Evolutionary conservation across 2,888 invertebrate species (phyloP), one percentile per base, ranked within the genome.

Genomic region (Globia sparganii): DNA sequence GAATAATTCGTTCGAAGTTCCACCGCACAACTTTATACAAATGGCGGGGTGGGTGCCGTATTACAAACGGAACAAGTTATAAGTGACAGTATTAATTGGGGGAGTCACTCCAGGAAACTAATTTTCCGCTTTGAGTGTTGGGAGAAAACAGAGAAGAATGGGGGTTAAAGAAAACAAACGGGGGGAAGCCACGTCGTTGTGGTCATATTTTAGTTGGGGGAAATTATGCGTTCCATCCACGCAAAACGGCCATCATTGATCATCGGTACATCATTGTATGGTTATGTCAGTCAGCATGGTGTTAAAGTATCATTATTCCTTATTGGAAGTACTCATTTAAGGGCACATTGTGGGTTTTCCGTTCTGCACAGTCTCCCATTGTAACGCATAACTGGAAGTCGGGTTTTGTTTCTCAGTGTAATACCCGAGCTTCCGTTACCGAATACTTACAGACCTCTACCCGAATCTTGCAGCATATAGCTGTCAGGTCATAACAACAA

Each of bases 1-100:
- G 95, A 95, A 95, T 95, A 94, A 95, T 95, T 94, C 91, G 92
- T 90, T 89, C 91, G 91, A 94, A 95, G 92, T 95, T 95, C 90
- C 87, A 89, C 92, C 86, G 92, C 87, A 86, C 90, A 94, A 95
- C 91, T 95, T 94, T 93, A 91, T 91, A 94, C 93, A 94, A 95
- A 94, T 94, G 93, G 92, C 90, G 89, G 86, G 93, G 93, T 93
- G 88, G 90, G 89, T 90, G 86, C 87, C 84, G 85, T 84, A 85
- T 87, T 84, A 81, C 83, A 82, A 80, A 73, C 81, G 91, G 89
- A 83, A 70, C 84, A 91, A 91, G 91, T 86, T 72, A 89, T 86
- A 88, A 90, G 87, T 86, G 86, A 86, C 79, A 80, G 65, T 79
- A 83, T 83, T 84, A 86, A 86, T 84, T 75, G 83, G 61, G 64